Percentiles rank a stretch among this genome's conserved stretches.
These are phyloP conservation scores for Drosophila ohnishii DNA, from an alignment of 1,140 invertebrate genomes.

Conservation along the genomic window DNA sequence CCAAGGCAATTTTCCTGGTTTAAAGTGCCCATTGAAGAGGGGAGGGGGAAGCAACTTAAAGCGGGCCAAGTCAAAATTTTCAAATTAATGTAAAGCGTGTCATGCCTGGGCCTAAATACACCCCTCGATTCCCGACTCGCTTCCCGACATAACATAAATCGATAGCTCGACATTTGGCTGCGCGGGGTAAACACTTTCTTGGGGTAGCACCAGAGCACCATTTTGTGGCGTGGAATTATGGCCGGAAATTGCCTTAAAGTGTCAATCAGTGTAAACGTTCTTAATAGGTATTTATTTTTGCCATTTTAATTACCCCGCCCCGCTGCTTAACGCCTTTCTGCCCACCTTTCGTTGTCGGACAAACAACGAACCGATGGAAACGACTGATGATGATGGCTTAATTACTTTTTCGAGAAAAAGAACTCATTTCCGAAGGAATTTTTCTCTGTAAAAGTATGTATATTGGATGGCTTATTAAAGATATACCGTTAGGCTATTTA, in stretches of 20 bases:
- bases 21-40: conserved; percentile 10
- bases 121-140: conserved; percentile 3
- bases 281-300: conserved; percentile 63
- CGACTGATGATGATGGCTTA: conserved; percentile 45
- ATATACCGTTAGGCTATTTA: conserved; percentile 15
- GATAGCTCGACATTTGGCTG: conserved; percentile 54
- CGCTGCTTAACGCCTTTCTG: conserved; percentile 1
- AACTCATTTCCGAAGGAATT: conserved; percentile 42
- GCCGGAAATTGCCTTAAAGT: conserved; percentile 60
- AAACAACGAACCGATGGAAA: conserved; percentile 42
- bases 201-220: conserved; percentile 22
- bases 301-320: conserved; percentile 59
- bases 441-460: conserved; percentile 4
- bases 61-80: conserved; percentile 26
- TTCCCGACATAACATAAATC: conserved; percentile 40
- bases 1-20: conserved; percentile 10
- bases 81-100: conserved; percentile 48
- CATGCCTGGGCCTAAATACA: conserved; percentile 37
- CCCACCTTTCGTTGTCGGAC: conserved; percentile 17
- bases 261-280: conserved; percentile 56
- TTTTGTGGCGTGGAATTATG: conserved; percentile 57
- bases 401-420: conserved; percentile 44
- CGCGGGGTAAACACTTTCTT: conserved; percentile 45
- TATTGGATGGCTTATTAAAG: conserved; percentile 6
- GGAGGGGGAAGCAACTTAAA: conserved; percentile 16